These are phyloP conservation scores for Pterophyllum scalare DNA, from an alignment of 2,113 vertebrate genomes.

Conservation along the genomic window DNA sequence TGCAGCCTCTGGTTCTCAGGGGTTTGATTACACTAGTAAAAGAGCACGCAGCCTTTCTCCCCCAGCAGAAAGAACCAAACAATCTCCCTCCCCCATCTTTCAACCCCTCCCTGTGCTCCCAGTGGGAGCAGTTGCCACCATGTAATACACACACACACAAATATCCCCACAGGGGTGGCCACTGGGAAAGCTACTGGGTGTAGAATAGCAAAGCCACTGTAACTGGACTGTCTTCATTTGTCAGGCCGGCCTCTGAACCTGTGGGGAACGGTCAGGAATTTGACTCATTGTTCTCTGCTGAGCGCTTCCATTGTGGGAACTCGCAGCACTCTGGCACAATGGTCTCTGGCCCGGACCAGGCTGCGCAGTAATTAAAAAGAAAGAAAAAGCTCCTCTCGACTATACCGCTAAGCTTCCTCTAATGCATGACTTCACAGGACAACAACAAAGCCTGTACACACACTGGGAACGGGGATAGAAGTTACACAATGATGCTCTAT, in stretches of 20 bases:
- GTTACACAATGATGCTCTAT: constrained; percentile 50
- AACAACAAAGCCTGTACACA: constrained; percentile 71
- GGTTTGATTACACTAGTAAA: constrained; percentile 75
- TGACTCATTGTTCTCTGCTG: constrained; percentile 78
- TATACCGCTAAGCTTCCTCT: constrained; percentile 62
- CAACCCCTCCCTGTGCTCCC: constrained; percentile 66
- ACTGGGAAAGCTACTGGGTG: constrained; percentile 72
- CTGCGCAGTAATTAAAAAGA: constrained; percentile 75
- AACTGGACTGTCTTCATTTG: constrained; percentile 71
- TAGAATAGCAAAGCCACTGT: constrained; percentile 79
- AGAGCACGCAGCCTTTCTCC: constrained; percentile 58
- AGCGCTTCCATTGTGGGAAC: constrained; percentile 80
- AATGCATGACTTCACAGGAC: constrained; percentile 79
- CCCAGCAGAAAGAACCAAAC: constrained; percentile 60
- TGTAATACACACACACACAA: constrained; percentile 54
- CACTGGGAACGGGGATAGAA: constrained; percentile 45
- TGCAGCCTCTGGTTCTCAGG: constrained; percentile 66
- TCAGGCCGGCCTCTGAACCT: constrained; percentile 70
- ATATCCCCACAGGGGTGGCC: constrained; percentile 64
- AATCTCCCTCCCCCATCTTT: constrained; percentile 60
- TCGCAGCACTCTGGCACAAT: constrained; percentile 73
- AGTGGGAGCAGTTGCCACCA: constrained; percentile 66
- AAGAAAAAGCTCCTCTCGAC: constrained; percentile 67
- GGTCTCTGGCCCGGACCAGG: constrained; percentile 60
- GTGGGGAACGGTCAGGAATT: constrained; percentile 77